phyloP scores from a whole-genome alignment of 2,113 vertebrate genomes.

The Anser cygnoides region DNA sequence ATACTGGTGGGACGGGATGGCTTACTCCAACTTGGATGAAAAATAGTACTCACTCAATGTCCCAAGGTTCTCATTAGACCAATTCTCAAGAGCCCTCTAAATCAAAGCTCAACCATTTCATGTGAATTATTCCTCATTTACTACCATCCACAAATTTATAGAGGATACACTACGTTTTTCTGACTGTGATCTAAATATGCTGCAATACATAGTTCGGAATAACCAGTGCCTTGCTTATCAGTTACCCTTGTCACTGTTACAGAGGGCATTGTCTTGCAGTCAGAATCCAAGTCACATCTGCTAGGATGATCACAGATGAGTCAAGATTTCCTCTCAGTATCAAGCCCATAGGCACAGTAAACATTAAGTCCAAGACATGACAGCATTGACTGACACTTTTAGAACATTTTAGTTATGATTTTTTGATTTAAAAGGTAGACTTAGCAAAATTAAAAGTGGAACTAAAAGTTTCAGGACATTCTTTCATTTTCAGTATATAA shows the following conservation, averaged over 20 bases:
- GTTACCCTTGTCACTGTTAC: rapidly evolving
- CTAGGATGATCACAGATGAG: background rate
- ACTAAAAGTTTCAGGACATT: background rate
- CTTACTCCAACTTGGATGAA: too few species aligned
- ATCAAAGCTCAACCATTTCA: background rate
- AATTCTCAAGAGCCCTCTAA: background rate
- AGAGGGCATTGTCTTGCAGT: background rate
- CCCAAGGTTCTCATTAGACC: background rate
- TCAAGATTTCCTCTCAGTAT: background rate
- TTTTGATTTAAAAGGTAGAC: background rate
- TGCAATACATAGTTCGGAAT: background rate
- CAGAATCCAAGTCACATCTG: background rate
- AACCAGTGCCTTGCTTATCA: background rate
- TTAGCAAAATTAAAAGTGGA: background rate
- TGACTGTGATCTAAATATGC: background rate
- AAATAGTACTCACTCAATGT: background rate
- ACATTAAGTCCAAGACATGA: background rate
- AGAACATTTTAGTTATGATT: background rate
- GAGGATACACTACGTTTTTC: background rate
- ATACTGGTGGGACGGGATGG: rapidly evolving
- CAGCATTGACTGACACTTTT: background rate
- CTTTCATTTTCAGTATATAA: background rate
- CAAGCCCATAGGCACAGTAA: background rate
- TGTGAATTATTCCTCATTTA: background rate
- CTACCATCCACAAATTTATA: background rate